Conservation (phyloP, 2,113 vertebrate genomes). For the Phrynocephalus versicolor region DNA sequence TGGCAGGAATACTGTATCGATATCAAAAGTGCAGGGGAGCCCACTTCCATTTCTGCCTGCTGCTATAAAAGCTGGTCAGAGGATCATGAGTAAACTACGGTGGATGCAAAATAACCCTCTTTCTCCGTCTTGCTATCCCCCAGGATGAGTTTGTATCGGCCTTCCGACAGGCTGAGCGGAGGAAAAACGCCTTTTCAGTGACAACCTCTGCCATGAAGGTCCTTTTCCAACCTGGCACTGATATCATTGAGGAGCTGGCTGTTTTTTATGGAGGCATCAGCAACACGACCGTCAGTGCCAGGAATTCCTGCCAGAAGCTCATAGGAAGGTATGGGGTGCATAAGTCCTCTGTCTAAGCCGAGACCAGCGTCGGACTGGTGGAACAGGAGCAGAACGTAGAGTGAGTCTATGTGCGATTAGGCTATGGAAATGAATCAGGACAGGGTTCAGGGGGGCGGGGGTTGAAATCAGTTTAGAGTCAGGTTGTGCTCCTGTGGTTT, state of each 20-base stretch:
- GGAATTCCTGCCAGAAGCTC: constrained; percentile 71
- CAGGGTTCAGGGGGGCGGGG: too few relatives aligned
- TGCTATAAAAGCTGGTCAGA: neutral
- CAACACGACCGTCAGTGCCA: constrained; percentile 68
- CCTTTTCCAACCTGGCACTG: constrained; percentile 72
- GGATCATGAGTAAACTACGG: too few relatives aligned
- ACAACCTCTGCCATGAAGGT: constrained; percentile 82
- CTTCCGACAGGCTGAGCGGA: constrained; percentile 83
- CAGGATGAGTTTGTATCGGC: constrained; percentile 84
- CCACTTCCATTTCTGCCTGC: neutral
- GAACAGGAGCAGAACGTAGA: too few relatives aligned
- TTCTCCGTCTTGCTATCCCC: constrained; percentile 39
- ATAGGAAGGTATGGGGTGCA: constrained; percentile 63
- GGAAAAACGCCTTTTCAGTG: constrained; percentile 77
- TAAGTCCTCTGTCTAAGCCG: too few relatives aligned
- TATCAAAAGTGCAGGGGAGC: neutral
- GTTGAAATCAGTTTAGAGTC: too few relatives aligned
- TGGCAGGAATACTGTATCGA: too few relatives aligned
- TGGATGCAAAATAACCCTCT: neutral
- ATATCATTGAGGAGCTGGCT: constrained; percentile 72
- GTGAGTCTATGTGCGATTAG: too few relatives aligned
- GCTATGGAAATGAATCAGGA: too few relatives aligned
- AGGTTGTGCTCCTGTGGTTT: too few relatives aligned
- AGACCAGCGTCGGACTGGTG: too few relatives aligned
- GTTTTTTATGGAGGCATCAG: constrained; percentile 82